Evolutionary conservation across 1,140 invertebrate species (phyloP), one percentile per base, ranked within the genome.

Genomic region (Acromyrmex heyeri): DNA sequence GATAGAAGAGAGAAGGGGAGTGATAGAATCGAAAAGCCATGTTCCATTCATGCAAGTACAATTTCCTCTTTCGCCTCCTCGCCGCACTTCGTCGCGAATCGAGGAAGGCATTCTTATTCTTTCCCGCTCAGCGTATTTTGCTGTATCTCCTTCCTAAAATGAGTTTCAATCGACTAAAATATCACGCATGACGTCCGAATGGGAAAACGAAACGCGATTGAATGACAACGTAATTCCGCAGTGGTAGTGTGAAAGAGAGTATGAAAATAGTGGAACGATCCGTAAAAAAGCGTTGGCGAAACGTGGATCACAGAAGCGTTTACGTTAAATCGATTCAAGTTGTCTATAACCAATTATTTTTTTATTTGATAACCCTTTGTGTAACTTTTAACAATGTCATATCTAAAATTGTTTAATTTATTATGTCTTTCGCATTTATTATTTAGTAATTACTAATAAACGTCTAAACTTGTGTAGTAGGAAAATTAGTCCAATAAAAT

Each of bases 21-120:
- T 16, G 64, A 69, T 81, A 44, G 21, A 34, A 81, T 81, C 78
- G 64, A 81, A 70, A 81, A 81, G 78, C 65, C 21, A 24, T 70
- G 64, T 70, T 81, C 64, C 50, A 38, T 81, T 81, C 78, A 27
- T 70, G 64, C 78, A 57, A 44, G 78, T 44, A 70, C 78, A 81
- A 81, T 81, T 70, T 70, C 30, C 64, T 53, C 10, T 70, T 50
- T 57, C 24, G 16, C 50, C 30, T 34, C 48, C n/a, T 38, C 30
- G 48, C 27, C 30, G n/a, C 44, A n/a, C 64, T 38, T 59, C 21
- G 44, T 62, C 34, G 48, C 27, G n/a, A 55, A 57, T 59, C 16
- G 12, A 27, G 21, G 77, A 27, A 69, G 21, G n/a, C 14, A 10
- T 57, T 16, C 78, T 57, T 81, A 70, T 57, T 81, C 78, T 81